Evolutionary conservation across 2,113 vertebrate genomes (phyloP).

Genomic region (Athene noctua): DNA sequence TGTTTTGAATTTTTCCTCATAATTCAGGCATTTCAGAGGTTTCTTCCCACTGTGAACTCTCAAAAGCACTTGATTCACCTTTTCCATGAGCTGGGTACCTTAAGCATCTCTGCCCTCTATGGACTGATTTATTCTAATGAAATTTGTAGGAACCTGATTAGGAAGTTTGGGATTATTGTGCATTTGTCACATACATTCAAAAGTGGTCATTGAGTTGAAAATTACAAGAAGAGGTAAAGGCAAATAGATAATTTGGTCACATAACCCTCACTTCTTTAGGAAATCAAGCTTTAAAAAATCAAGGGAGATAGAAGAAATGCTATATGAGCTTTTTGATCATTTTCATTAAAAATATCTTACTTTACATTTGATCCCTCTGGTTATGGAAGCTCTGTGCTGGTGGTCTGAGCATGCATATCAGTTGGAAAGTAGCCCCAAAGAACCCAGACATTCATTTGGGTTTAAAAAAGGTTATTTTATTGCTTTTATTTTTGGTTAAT

Average conservation of each 20-base stretch:
- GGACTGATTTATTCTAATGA: neutral
- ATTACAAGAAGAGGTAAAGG: neutral
- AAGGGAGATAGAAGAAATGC: neutral
- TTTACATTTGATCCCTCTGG: neutral
- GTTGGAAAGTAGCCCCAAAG: neutral
- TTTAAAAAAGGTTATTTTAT: neutral
- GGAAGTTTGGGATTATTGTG: neutral
- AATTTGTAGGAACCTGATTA: neutral
- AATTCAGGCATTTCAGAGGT: neutral
- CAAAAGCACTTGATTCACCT: neutral
- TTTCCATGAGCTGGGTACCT: neutral
- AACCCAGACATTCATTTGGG: neutral
- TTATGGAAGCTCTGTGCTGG: neutral
- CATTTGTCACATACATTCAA: neutral
- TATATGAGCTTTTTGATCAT: neutral
- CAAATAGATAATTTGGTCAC: neutral
- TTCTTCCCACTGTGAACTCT: neutral
- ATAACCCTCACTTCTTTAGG: neutral
- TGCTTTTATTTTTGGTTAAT: constrained; percentile 55
- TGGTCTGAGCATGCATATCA: neutral
- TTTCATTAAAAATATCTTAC: neutral
- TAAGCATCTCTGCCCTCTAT: neutral
- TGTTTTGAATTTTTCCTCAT: neutral
- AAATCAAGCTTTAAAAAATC: neutral
- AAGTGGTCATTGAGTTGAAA: neutral